Conservation (phyloP, 2,888 invertebrate species). For the Reticulitermes lucifugus region DNA sequence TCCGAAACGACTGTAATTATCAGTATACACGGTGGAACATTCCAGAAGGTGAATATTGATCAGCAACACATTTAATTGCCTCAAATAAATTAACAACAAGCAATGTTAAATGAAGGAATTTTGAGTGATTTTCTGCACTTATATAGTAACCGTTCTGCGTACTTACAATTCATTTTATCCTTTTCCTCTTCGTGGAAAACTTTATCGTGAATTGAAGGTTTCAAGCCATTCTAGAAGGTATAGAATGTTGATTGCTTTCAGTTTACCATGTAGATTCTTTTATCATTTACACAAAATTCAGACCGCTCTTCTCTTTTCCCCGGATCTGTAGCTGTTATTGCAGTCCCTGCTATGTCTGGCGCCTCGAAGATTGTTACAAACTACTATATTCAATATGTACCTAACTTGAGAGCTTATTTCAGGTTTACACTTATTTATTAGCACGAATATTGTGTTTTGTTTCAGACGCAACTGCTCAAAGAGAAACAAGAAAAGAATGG, state of each 20-base stretch:
- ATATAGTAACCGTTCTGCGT: too few species aligned
- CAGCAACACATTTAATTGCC: too few species aligned
- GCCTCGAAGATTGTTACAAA: background rate
- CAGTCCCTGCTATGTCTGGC: background rate
- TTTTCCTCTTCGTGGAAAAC: background rate
- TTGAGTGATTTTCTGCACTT: too few species aligned
- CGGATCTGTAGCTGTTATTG: slow-evolving; percentile 14
- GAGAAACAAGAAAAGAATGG: too few species aligned
- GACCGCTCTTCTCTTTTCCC: background rate
- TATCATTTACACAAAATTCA: slow-evolving; percentile 19
- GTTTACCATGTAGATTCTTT: background rate
- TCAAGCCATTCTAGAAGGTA: background rate
- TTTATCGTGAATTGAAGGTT: background rate
- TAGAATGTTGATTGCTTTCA: background rate
- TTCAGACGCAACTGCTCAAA: too few species aligned
- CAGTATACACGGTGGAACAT: too few species aligned
- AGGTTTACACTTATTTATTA: background rate
- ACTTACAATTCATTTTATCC: background rate
- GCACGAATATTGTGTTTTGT: too few species aligned
- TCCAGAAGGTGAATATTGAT: too few species aligned
- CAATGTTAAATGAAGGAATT: too few species aligned
- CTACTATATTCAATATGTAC: background rate
- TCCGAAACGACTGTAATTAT: too few species aligned
- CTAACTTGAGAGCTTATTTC: background rate
- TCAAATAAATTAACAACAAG: too few species aligned